phyloP scores from a whole-genome alignment of 2,797 vertebrate genomes.

The Balearica regulorum region DNA sequence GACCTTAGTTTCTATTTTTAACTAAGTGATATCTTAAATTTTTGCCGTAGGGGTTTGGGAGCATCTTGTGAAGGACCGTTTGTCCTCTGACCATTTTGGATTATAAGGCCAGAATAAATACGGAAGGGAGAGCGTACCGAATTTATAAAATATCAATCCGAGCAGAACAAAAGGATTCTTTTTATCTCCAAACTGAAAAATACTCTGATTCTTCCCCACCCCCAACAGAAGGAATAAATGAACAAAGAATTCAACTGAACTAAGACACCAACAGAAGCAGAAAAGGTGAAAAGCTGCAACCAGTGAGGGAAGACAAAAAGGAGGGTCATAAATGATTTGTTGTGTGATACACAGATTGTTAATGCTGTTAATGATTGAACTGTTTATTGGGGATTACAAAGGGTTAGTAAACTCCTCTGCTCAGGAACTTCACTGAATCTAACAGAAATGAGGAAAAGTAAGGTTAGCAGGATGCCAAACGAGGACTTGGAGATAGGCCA shows the following conservation, averaged over 20 bases:
- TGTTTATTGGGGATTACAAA: conserved; percentile 33
- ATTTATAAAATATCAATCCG: not conserved
- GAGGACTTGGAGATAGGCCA: not conserved
- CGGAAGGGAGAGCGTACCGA: not conserved
- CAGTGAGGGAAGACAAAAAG: not conserved
- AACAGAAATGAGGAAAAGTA: not conserved
- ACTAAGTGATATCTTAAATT: not conserved
- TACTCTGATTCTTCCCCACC: not conserved
- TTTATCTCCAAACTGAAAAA: conserved; percentile 11
- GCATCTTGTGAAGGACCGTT: not conserved
- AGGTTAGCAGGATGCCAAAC: not conserved
- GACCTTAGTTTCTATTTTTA: conserved; percentile 36
- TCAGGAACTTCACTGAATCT: not conserved
- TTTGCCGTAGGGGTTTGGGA: not conserved
- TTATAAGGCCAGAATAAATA: not conserved
- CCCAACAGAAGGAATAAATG: conserved; percentile 3
- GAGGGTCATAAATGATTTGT: conserved; percentile 39
- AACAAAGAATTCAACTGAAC: not conserved
- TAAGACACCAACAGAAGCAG: not conserved
- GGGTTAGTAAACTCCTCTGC: not conserved
- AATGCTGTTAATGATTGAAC: conserved; percentile 60
- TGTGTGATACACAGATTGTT: conserved; percentile 36
- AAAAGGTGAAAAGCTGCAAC: conserved; percentile 33
- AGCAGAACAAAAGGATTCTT: conserved; percentile 20
- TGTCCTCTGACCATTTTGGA: not conserved